Base-by-base conservation (phyloP, 2,888 invertebrate genomes). In the Pseudoips prasinana region DNA sequence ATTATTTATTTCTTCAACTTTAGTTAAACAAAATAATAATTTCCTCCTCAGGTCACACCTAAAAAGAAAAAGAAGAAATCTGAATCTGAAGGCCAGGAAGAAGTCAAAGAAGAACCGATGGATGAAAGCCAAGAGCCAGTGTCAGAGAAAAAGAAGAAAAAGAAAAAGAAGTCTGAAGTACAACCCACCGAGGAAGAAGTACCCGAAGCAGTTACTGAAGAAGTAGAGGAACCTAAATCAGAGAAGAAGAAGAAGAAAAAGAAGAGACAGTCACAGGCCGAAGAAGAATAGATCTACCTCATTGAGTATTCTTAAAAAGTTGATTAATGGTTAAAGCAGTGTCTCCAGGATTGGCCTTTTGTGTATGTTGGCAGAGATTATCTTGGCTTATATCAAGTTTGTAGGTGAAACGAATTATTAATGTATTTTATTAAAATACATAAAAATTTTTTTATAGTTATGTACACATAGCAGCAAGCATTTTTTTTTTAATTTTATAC, bases 101-200 rank as follows among this genome's bases (percentile, higher is more conserved):
- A 56, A 28, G 49, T 49, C 2, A 29, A 44, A 34, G 49, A 44
- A 20, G 45, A 50, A 24, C 29, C 34, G 0, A 34, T 31, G 9
- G 46, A 40, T 17, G 33, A 46, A 8, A 28, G 17, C 5, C 39
- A 62, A 42, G 56, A 63, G 23, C 70, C 70, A 1, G 51, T 61
- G 7, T 78, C 80, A 8, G 89, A 89, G 52, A 90, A 90, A 39
- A 90, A 90, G 56, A 82, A 81, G 46, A 90, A 89, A 55, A 90
- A 90, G 59, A 90, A 90, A 58, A 90, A 86, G 66, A 89, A 86
- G 49, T 90, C 60, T 8, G 72, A 68, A 11, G 53, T 42, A 2
- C 48, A 57, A 35, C 43, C 64, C 30, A 44, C 44, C 8, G 62
- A 57, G 10, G 55, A 48, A 22, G 51, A 44, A 4, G 57, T 46